Conservation (phyloP, 1,140 invertebrate genomes). For the Cotesia typhae region DNA sequence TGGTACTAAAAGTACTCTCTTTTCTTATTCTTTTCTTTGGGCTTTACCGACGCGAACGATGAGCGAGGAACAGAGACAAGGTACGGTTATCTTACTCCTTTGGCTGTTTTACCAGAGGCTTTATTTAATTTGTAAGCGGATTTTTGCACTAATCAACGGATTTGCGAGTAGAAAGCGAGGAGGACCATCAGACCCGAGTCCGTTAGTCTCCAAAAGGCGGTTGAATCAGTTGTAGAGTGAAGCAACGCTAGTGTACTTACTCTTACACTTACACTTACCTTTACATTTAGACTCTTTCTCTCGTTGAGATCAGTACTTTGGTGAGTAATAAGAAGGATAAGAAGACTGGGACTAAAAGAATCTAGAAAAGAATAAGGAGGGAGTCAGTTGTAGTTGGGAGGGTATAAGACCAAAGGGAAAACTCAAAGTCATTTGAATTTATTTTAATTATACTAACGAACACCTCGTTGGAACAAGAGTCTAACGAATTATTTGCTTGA, state of each 20-base stretch:
- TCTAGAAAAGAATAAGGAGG: constrained; percentile 43
- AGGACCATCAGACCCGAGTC: constrained; percentile 23
- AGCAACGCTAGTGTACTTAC: no score
- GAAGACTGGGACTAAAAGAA: constrained; percentile 29
- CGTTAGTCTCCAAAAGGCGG: constrained; percentile 11
- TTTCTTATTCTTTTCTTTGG: constrained; percentile 36
- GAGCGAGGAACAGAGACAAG: constrained; percentile 12
- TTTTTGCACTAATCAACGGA: constrained; percentile 67
- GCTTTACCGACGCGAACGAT: constrained; percentile 30
- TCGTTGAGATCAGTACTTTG: not conserved
- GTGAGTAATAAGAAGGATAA: not conserved
- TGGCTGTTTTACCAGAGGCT: constrained; percentile 50
- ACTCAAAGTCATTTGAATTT: constrained; percentile 66
- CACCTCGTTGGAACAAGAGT: constrained; percentile 42
- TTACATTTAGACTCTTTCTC: not conserved
- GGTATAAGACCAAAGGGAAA: constrained; percentile 49
- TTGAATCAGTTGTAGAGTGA: not conserved
- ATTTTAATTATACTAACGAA: constrained; percentile 67
- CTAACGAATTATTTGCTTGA: constrained; percentile 64
- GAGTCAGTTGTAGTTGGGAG: constrained; percentile 12
- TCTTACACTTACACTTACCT: no score
- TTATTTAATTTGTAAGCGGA: constrained; percentile 67
- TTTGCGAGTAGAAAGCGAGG: constrained; percentile 54
- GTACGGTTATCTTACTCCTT: not conserved
- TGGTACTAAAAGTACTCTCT: constrained; percentile 52